phyloP scores from a whole-genome alignment of 2,113 vertebrate species.

The Formicarius rufipectus region DNA sequence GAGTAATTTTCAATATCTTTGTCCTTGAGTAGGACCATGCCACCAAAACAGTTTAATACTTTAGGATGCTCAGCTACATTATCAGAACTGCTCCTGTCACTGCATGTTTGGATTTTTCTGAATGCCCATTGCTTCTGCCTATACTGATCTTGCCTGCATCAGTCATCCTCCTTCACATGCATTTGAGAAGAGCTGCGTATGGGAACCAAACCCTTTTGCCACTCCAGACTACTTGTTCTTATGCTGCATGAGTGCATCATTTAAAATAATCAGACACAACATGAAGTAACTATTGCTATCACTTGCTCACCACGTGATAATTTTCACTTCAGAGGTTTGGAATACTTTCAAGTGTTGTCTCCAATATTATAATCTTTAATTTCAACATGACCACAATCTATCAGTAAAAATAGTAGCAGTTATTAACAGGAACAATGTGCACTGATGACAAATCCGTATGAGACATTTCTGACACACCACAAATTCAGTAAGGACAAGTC shows the following conservation, averaged over 20 bases:
- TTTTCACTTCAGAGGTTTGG: neutral
- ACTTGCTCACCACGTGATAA: neutral
- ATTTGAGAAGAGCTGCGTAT: neutral
- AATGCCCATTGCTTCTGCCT: neutral
- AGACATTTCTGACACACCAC: neutral
- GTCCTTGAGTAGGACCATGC: neutral
- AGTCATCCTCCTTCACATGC: neutral
- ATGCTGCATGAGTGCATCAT: neutral
- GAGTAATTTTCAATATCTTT: neutral
- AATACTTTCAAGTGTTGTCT: neutral
- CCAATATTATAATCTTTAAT: neutral
- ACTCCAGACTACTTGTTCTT: neutral
- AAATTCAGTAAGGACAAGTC: neutral
- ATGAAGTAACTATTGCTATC: neutral
- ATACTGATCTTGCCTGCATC: neutral
- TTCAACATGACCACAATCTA: neutral
- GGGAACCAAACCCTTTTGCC: fast-evolving
- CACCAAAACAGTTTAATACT: neutral
- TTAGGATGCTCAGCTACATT: neutral
- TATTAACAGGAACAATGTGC: neutral
- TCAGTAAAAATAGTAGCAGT: neutral
- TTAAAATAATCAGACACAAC: neutral
- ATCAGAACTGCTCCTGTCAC: neutral
- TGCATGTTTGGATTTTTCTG: neutral
- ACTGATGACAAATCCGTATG: neutral